phyloP scores from a whole-genome alignment of 2,797 vertebrate genomes.

The Molossus alvarezi region DNA sequence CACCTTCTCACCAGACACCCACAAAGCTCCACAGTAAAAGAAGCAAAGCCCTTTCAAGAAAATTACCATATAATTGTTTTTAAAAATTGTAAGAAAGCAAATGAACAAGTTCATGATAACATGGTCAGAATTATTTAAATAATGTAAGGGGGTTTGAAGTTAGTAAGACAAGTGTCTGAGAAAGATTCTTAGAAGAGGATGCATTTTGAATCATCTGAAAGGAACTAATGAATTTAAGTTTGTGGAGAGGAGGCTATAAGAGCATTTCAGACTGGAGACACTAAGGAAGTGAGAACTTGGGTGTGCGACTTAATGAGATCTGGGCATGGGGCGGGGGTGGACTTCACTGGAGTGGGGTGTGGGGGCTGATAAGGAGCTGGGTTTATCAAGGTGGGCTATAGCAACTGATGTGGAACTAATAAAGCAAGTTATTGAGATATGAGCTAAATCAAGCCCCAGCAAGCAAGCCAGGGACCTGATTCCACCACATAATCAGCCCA shows the following conservation, averaged over 20 bases:
- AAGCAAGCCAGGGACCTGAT: not conserved
- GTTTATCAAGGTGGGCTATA: not conserved
- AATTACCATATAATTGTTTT: not conserved
- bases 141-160: not conserved
- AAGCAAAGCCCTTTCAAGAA: constrained; percentile 1
- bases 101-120: not conserved
- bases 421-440: not conserved
- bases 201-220: not conserved
- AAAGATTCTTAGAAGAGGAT: constrained; percentile 1
- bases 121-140: not conserved
- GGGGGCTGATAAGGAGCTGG: not conserved
- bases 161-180: constrained; percentile 25
- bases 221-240: not conserved
- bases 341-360: not conserved
- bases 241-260: not conserved
- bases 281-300: not conserved
- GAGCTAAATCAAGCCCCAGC: not conserved
- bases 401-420: not conserved
- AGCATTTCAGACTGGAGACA: not conserved
- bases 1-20: not conserved
- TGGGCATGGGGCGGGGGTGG: not conserved
- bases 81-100: not conserved
- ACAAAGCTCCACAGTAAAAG: not conserved
- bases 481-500: not conserved
- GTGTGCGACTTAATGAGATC: not conserved